Percentiles rank a stretch among this genome's conserved stretches.
phyloP scores from a whole-genome alignment of 1,140 invertebrate genomes.

The Halesus radiatus region DNA sequence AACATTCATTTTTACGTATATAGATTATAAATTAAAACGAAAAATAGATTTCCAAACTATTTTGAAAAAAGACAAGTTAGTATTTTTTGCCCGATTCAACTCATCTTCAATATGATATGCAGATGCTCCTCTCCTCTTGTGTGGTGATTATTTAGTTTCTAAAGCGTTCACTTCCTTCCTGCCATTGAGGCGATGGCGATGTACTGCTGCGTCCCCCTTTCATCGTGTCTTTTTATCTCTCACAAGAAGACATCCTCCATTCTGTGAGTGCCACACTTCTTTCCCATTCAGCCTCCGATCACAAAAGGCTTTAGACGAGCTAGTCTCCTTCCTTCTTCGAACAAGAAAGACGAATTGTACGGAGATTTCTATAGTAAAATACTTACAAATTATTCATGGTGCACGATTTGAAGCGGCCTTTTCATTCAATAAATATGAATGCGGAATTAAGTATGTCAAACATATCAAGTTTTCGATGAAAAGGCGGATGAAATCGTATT shows the following conservation, averaged over 20 bases:
- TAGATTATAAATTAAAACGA: too few relatives aligned
- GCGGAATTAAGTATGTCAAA: neutral
- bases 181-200: conserved; percentile 26
- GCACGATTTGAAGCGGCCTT: neutral
- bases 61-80: too few relatives aligned
- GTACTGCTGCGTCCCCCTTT: conserved; percentile 26
- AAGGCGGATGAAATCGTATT: neutral
- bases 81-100: too few relatives aligned
- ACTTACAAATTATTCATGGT: neutral
- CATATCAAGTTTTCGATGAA: conserved; percentile 14
- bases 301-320: conserved; percentile 35
- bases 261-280: conserved; percentile 29
- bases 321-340: conserved; percentile 35
- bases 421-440: neutral
- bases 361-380: conserved; percentile 3
- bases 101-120: too few relatives aligned
- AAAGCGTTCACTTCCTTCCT: conserved; percentile 49
- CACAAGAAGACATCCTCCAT: conserved; percentile 49
- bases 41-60: too few relatives aligned
- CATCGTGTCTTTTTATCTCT: conserved; percentile 46
- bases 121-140: too few relatives aligned
- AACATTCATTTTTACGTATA: too few relatives aligned
- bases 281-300: conserved; percentile 16
- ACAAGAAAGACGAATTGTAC: conserved; percentile 26
- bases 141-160: too few relatives aligned